phyloP scores from a whole-genome alignment of 2,797 vertebrate species.

The Smutsia gigantea region DNA sequence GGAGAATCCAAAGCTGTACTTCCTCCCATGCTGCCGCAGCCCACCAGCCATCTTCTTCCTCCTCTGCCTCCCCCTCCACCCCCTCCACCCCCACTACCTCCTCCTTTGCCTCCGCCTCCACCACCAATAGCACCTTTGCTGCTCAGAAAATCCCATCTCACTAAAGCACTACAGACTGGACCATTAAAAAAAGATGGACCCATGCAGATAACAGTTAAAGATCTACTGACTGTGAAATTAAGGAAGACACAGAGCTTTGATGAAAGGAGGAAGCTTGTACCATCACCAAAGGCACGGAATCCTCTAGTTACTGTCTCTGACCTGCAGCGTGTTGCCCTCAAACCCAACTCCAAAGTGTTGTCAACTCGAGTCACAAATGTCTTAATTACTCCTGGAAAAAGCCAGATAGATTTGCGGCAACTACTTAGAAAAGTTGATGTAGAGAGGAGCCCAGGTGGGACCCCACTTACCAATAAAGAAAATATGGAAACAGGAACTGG shows the following conservation, averaged over 20 bases:
- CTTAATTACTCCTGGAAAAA: constrained; percentile 85
- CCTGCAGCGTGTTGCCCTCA: constrained; percentile 87
- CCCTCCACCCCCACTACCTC: constrained; percentile 71
- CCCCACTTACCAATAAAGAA: constrained; percentile 89
- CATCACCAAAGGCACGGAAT: constrained; percentile 74
- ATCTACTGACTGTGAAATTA: constrained; percentile 90
- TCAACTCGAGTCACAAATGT: constrained; percentile 76
- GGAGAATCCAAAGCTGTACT: fast-evolving
- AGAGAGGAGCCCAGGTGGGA: constrained; percentile 90
- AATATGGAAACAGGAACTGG: constrained; percentile 88
- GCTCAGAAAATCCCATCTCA: constrained; percentile 71
- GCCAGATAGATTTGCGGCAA: constrained; percentile 86
- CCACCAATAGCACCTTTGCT: constrained; percentile 76
- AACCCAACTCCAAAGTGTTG: constrained; percentile 81
- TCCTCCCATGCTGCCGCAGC: constrained; percentile 15
- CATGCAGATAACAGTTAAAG: constrained; percentile 88
- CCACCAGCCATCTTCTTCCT: constrained; percentile 32
- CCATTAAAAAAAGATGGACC: constrained; percentile 81
- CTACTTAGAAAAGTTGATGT: constrained; percentile 89
- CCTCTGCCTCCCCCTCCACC: constrained; percentile 72
- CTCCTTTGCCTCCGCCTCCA: constrained; percentile 69
- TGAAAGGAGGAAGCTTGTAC: constrained; percentile 74
- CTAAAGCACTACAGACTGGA: constrained; percentile 75
- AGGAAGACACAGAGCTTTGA: constrained; percentile 83
- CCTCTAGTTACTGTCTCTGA: constrained; percentile 89